Evolutionary conservation across 2,797 vertebrate genomes (phyloP), one percentile per base, ranked within the genome.

Genomic region (Odontamblyopus rebecca): DNA sequence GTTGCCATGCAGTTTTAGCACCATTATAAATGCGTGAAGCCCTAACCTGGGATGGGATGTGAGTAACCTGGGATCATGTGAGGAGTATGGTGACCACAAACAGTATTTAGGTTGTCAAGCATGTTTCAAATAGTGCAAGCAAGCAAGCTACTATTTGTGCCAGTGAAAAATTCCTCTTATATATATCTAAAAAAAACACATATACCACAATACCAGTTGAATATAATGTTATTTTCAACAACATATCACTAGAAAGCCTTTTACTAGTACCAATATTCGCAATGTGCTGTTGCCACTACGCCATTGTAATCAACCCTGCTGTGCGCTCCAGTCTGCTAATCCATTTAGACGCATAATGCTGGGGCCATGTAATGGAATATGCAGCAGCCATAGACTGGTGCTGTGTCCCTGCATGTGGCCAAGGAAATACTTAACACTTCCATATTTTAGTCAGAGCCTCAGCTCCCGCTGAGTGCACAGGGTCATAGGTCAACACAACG

Each of bases 91-190:
- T 70, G 77, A 60, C 75, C 29, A 18, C 57, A 60, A 60, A 30
- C 57, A 38, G 68, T 74, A 69, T 18, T 73, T 64, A 79, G 61
- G 78, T 88, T 75, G 83, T 79, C 65, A 66, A 65, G 81, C 88
- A 90, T 89, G 74, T 92, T 90, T 90, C 77, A 71, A 75, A 89
- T 68, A 85, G 90, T 89, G 90, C 91, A 92, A 95, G 93, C 93
- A 93, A 93, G 91, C 91, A 83, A 91, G 86, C 89, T 77, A 67
- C 76, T 60, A 60, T 69, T 73, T 72, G 76, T 68, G 70, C n/a
- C 44, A 54, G n/a, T 60, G 38, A 38, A 15, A n/a, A 66, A 68
- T 35, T 67, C 27, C 59, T 60, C 62, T 48, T 61, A 38, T 30
- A 59, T 6, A 6, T 15, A 48, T n/a, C n/a, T 48, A 48, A 16